A percentile compares a stretch with the other conserved stretches of the same genome.
Conservation (phyloP, 2,888 invertebrate species). For the Erebia epiphron region DNA sequence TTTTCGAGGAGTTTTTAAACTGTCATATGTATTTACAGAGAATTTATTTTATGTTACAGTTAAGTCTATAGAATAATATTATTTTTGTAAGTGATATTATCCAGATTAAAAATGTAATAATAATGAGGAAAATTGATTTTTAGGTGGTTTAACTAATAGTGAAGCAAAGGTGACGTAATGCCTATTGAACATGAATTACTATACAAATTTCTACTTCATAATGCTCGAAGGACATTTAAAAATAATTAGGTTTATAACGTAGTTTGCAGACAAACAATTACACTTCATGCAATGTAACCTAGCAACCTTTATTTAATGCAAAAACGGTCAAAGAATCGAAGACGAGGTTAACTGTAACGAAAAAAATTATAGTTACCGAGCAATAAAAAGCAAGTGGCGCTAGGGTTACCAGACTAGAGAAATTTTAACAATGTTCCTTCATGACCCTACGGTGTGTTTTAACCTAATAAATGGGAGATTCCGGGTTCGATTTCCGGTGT, state of each 20-base stretch:
- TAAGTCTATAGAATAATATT: too few species aligned
- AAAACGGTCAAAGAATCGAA: constrained; percentile 34
- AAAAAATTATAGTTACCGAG: constrained; percentile 39
- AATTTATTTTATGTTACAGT: neutral
- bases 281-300: neutral
- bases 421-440: neutral
- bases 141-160: neutral
- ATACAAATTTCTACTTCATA: neutral
- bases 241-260: neutral
- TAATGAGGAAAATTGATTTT: neutral
- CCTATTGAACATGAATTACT: neutral
- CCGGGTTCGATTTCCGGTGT: too few species aligned
- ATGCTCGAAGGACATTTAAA: neutral
- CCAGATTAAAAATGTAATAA: neutral
- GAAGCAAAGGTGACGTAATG: neutral
- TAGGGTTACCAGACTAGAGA: neutral
- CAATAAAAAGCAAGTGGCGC: constrained; percentile 37
- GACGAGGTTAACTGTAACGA: constrained; percentile 40
- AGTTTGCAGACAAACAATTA: neutral
- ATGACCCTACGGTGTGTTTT: too few species aligned
- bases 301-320: constrained; percentile 21
- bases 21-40: neutral
- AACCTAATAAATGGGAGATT: too few species aligned
- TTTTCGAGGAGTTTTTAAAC: neutral
- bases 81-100: neutral